Evolutionary conservation across 1,140 invertebrate species (phyloP).

Genomic region (Gryon sp.): DNA sequence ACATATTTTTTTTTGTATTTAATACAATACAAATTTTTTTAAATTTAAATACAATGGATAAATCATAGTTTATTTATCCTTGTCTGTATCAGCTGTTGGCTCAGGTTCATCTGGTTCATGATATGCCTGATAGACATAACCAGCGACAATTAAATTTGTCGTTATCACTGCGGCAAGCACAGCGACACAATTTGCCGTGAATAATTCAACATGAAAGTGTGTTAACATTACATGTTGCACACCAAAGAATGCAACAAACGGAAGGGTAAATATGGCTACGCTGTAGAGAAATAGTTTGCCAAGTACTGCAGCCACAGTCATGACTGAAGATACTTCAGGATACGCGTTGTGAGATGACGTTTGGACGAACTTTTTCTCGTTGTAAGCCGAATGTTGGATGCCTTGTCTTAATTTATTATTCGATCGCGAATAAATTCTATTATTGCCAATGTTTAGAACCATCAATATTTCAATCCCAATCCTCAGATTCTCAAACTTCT

Average conservation of each 20-base stretch:
- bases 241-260: conserved; percentile 87
- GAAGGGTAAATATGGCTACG: conserved; percentile 90
- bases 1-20: no score
- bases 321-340: conserved; percentile 45
- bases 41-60: not conserved
- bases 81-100: conserved; percentile 8
- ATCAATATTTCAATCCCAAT: conserved; percentile 64
- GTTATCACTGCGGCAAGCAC: conserved; percentile 87
- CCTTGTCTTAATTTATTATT: conserved; percentile 63
- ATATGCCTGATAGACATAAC: conserved; percentile 89
- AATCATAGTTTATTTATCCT: conserved; percentile 3
- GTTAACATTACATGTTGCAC: conserved; percentile 82
- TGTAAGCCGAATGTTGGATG: conserved; percentile 50
- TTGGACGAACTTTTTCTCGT: conserved; percentile 33
- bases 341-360: not conserved
- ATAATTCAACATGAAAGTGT: conserved; percentile 82
- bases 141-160: conserved; percentile 88
- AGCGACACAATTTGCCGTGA: conserved; percentile 85
- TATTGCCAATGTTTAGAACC: conserved; percentile 76
- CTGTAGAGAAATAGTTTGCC: conserved; percentile 87
- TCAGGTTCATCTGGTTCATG: conserved; percentile 81
- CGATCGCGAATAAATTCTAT: conserved; percentile 73
- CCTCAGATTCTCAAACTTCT: conserved; percentile 54
- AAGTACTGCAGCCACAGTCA: conserved; percentile 76
- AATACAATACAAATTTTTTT: not conserved